phyloP scores from a whole-genome alignment of 1,140 invertebrate genomes.

The Scaptomyza montana region DNA sequence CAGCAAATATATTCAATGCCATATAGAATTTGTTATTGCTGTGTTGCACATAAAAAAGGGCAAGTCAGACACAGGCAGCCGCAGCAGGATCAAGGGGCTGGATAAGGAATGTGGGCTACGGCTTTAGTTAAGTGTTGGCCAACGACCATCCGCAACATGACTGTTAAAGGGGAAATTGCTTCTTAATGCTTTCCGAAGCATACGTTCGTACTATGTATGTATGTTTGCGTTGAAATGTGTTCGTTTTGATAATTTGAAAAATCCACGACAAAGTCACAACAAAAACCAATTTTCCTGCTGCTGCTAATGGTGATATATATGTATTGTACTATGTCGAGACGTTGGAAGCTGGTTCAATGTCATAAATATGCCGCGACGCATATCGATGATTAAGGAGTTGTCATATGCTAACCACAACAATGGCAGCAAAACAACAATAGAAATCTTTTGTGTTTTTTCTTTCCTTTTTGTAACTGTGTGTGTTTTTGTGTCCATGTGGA shows the following conservation, averaged over 20 bases:
- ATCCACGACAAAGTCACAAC: constrained; percentile 27
- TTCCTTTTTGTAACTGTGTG: neutral
- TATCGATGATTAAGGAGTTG: constrained; percentile 74
- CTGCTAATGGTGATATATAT: constrained; percentile 8
- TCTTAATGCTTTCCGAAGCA: constrained; percentile 40
- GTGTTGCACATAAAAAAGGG: constrained; percentile 13
- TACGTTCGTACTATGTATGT: neutral
- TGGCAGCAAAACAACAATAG: constrained; percentile 36
- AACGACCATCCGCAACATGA: constrained; percentile 48
- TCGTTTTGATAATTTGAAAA: constrained; percentile 30
- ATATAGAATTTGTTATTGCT: constrained; percentile 3
- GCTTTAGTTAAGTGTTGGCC: constrained; percentile 11
- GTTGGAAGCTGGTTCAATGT: constrained; percentile 20
- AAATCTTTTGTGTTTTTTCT: constrained; percentile 17
- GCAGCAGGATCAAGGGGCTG: neutral
- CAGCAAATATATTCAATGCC: constrained; percentile 31
- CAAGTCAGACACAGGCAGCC: constrained; percentile 12
- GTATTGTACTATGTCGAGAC: neutral
- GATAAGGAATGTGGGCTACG: too few relatives aligned
- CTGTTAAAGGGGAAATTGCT: constrained; percentile 54
- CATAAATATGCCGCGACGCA: constrained; percentile 52
- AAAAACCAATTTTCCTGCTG: constrained; percentile 9
- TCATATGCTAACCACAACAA: constrained; percentile 40
- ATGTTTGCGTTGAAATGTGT: constrained; percentile 9
- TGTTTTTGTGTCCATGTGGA: neutral